A percentile compares a stretch with the other conserved stretches of the same genome.
These are phyloP conservation scores for Hydroisotoma schaefferi DNA, from an alignment of 2,888 invertebrate species.

Conservation along the genomic window DNA sequence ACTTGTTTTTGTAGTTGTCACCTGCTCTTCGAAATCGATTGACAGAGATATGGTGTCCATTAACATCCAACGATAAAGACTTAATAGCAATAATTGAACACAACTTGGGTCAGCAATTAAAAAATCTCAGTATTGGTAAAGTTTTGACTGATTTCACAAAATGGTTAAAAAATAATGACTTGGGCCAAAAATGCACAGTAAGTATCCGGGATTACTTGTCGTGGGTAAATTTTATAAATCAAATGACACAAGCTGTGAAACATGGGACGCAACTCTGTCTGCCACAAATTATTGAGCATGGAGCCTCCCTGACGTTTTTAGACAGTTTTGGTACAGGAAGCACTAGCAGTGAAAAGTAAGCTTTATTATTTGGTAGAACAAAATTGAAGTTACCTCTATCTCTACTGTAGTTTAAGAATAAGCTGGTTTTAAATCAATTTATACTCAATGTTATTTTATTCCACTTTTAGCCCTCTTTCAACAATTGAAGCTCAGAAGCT, in stretches of 20 bases:
- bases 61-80: constrained; percentile 68
- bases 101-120: constrained; percentile 66
- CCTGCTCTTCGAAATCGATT: constrained; percentile 95
- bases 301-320: constrained; percentile 83
- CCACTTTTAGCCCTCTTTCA: neutral
- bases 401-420: neutral
- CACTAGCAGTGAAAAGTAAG: constrained; percentile 64
- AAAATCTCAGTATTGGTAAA: constrained; percentile 65
- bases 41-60: constrained; percentile 97
- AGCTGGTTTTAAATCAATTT: no score
- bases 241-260: constrained; percentile 52
- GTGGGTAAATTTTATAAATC: constrained; percentile 87
- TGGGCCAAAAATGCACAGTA: constrained; percentile 63
- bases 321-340: constrained; percentile 86
- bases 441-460: neutral
- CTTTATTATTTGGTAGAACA: neutral
- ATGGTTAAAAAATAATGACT: constrained; percentile 42
- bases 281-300: constrained; percentile 71
- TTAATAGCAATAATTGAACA: constrained; percentile 74
- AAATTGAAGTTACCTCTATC: neutral
- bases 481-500: neutral
- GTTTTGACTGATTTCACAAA: constrained; percentile 46
- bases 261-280: constrained; percentile 55
- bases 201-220: constrained; percentile 88
- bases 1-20: constrained; percentile 62